Evolutionary conservation across 1,140 invertebrate species (phyloP).

Genomic region (Nylanderia fulva): DNA sequence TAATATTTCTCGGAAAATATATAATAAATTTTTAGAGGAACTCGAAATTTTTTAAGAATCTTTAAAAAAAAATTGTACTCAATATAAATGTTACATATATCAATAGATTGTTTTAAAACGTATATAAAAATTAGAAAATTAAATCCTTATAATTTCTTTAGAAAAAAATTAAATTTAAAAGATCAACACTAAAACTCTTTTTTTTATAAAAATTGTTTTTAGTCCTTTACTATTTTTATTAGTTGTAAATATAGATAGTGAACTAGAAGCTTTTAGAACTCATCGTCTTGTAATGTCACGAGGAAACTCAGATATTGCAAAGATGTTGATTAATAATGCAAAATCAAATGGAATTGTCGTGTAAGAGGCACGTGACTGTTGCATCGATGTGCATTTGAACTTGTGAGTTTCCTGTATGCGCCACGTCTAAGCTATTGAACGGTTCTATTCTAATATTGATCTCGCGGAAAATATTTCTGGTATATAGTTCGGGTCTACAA

Average conservation of each 20-base stretch:
- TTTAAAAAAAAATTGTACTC: neutral
- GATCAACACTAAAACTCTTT: no score
- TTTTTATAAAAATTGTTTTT: neutral
- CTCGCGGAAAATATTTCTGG: conserved; percentile 51
- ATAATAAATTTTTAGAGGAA: neutral
- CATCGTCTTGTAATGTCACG: neutral
- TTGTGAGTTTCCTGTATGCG: neutral
- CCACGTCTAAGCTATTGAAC: conserved; percentile 34
- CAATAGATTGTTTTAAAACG: neutral
- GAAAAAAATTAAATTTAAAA: neutral
- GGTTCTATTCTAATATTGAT: conserved; percentile 33
- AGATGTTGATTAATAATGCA: conserved; percentile 13
- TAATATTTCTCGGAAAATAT: neutral
- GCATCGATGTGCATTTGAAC: conserved; percentile 18
- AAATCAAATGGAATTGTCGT: conserved; percentile 12
- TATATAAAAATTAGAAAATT: neutral
- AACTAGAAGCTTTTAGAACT: neutral
- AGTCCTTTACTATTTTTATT: neutral
- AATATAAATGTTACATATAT: neutral
- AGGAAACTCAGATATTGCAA: neutral
- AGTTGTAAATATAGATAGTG: no score
- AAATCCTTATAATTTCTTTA: no score
- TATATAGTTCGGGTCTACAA: conserved; percentile 28
- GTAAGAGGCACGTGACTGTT: conserved; percentile 28
- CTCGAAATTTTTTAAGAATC: neutral